Conservation (phyloP, 2,113 vertebrate species). For the Spea bombifrons region DNA sequence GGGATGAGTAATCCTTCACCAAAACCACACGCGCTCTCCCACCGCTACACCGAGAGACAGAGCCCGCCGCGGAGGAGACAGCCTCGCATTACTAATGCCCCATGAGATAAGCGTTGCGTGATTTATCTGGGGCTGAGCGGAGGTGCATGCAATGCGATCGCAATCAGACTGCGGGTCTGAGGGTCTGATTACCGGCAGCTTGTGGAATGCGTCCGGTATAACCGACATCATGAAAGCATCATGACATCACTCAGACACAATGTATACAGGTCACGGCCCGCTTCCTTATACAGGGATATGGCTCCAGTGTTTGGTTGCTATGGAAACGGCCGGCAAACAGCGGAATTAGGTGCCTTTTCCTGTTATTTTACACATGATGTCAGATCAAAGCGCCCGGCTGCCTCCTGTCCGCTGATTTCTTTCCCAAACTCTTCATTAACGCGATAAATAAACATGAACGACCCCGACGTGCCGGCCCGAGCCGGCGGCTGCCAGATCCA, state of each 20-base stretch:
- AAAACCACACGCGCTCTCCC: neutral
- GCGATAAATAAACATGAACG: too few species aligned
- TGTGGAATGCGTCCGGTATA: neutral
- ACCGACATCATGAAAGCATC: conserved; percentile 10
- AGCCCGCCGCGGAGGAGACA: neutral
- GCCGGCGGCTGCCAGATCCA: neutral
- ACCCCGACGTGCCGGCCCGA: neutral
- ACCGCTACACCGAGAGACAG: neutral
- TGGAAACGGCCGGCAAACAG: conserved; percentile 1
- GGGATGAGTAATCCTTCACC: neutral
- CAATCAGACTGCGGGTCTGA: too few species aligned
- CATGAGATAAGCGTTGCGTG: conserved; percentile 36
- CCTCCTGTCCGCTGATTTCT: too few species aligned
- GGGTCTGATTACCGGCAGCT: too few species aligned
- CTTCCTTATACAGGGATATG: neutral
- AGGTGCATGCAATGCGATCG: too few species aligned
- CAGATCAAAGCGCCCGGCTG: neutral
- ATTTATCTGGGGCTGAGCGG: neutral
- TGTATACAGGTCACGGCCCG: conserved; percentile 17
- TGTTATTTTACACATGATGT: neutral
- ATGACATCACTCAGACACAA: neutral
- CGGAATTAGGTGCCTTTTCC: neutral
- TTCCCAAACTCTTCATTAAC: too few species aligned
- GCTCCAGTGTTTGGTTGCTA: conserved; percentile 32
- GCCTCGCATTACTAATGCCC: neutral